Base-by-base conservation (phyloP, 1,140 invertebrate genomes). In the Phymorhynchus buccinoides region DNA sequence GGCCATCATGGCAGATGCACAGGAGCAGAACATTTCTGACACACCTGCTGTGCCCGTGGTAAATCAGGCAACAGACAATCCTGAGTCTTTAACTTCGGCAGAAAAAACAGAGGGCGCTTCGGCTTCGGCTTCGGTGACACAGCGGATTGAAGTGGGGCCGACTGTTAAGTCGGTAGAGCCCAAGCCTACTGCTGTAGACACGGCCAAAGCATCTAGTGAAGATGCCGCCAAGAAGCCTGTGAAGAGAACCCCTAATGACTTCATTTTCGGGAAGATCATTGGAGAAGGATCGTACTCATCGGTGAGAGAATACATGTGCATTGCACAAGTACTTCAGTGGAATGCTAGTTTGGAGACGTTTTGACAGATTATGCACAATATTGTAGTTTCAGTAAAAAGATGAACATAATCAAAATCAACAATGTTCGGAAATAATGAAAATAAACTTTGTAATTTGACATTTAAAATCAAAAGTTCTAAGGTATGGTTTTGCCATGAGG, bases 211-310 rank as follows among this genome's bases (percentile, higher is more conserved):
- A 32, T 12, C 80, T 48, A 27, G 27, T 3, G 62, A 41, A 30
- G 62, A 42, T 14, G 66, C 16, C 1, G 81, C 56, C 37, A 85
- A 86, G 35, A 22, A 35, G 1, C 75, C 41, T 48, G 81, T 78
- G 1, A 93, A 93, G 84, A 91, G 90, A 85, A 91, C 90, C n/a
- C 92, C 92, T 56, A 91, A 92, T 89, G 98, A 99, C 93, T 99
- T 97, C 93, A 96, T 97, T 88, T 99, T 99, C 94, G 97, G 97
- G 44, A 98, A 98, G 94, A 95, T 97, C 81, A 97, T 99, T 89
- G 98, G 98, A 85, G 97, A 99, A 94, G 98, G 98, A 84, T 98
- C 98, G 92, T 99, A 97, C 93, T 98, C 98, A 87, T 98, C 96
- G 73, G 98, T 96, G 93, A 95, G 94, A 94, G 83, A 62, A 41